phyloP scores from a whole-genome alignment of 2,888 invertebrate species.

The Eumerus sabulonum region DNA sequence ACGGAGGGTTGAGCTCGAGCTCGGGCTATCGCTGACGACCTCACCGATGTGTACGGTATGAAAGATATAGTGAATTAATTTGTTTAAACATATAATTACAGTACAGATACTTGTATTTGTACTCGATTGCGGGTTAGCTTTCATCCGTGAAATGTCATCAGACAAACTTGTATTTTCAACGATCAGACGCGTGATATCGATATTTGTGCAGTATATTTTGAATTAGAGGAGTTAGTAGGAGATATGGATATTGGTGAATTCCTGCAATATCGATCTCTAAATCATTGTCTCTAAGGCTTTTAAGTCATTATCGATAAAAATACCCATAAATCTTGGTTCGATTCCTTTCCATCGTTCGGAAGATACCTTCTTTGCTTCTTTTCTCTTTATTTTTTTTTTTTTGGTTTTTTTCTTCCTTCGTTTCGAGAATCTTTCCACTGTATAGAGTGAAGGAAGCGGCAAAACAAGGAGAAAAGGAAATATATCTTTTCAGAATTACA shows the following conservation, averaged over 20 bases:
- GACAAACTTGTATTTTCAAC: too few relatives aligned
- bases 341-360: slow-evolving; percentile 22
- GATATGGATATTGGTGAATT: slow-evolving; percentile 22
- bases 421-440: slow-evolving; percentile 31
- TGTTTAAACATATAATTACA: neutral
- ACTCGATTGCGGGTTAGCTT: too few relatives aligned
- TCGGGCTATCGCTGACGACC: too few relatives aligned
- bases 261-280: slow-evolving; percentile 72
- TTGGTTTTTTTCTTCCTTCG: too few relatives aligned
- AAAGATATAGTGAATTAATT: slow-evolving; percentile 9
- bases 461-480: neutral
- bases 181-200: too few relatives aligned
- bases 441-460: neutral
- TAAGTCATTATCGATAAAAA: slow-evolving; percentile 79
- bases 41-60: too few relatives aligned
- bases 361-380: slow-evolving; percentile 32
- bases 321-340: slow-evolving; percentile 76
- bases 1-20: neutral
- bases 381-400: slow-evolving; percentile 1
- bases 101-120: too few relatives aligned
- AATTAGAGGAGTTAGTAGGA: too few relatives aligned
- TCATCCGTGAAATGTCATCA: too few relatives aligned
- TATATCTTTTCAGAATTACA: slow-evolving; percentile 36
- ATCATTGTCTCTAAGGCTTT: slow-evolving; percentile 79
- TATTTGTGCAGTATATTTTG: too few relatives aligned